Conservation (phyloP, 2,888 invertebrate genomes). For the Falcaria lacertinaria region DNA sequence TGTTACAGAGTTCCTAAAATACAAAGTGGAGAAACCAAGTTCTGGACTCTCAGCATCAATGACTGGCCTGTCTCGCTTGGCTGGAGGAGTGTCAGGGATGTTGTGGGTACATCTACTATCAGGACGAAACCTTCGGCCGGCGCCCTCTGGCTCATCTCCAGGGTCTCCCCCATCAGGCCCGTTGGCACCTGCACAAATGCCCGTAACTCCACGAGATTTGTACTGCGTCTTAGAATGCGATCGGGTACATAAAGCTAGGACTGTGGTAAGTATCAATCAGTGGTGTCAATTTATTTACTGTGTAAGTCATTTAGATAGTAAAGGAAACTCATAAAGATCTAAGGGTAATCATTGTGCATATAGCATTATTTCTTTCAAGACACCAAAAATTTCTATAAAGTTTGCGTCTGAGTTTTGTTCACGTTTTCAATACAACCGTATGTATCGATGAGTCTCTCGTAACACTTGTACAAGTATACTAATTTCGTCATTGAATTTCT, state of each 20-base stretch:
- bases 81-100: slow-evolving; percentile 87
- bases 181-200: slow-evolving; percentile 68
- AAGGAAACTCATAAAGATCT: no score
- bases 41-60: slow-evolving; percentile 79
- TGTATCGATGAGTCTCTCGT: no score
- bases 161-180: slow-evolving; percentile 85
- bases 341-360: no score
- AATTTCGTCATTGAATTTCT: no score
- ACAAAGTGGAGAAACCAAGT: slow-evolving; percentile 90
- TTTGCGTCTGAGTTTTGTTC: no score
- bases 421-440: no score
- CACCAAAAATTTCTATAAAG: no score
- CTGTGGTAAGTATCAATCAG: slow-evolving; percentile 83
- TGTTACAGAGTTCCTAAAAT: slow-evolving; percentile 90
- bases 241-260: slow-evolving; percentile 96
- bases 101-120: slow-evolving; percentile 94
- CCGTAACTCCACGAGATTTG: slow-evolving; percentile 85
- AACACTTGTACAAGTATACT: no score
- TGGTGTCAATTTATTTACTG: no score
- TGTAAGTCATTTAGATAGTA: background rate
- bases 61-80: slow-evolving; percentile 71
- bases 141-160: slow-evolving; percentile 83
- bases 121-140: slow-evolving; percentile 90
- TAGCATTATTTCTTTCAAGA: no score
- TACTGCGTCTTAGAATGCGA: slow-evolving; percentile 99